A percentile compares a stretch with the other conserved stretches of the same genome.
Conservation (phyloP, 2,888 invertebrate genomes). For the Sesia apiformis region DNA sequence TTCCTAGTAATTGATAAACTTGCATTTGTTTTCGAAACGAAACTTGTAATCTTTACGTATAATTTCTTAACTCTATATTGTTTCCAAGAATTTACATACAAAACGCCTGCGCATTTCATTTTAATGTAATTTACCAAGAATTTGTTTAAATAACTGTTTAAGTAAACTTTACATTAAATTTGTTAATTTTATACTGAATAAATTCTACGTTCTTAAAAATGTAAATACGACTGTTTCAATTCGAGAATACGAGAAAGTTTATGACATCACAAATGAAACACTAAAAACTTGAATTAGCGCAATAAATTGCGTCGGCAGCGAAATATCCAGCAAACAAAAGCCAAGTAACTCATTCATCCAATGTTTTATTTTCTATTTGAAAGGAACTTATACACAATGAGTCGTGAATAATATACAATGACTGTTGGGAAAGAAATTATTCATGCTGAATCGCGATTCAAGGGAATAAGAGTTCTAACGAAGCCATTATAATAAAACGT, state of each 20-base stretch:
- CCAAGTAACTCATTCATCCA: constrained; percentile 39
- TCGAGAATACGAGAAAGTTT: neutral
- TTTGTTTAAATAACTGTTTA: too few relatives aligned
- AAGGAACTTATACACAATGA: constrained; percentile 54
- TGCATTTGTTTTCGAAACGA: neutral
- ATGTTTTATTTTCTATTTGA: constrained; percentile 52
- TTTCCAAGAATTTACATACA: neutral
- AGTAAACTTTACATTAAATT: too few relatives aligned
- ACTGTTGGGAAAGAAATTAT: constrained; percentile 46
- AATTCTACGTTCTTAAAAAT: too few relatives aligned
- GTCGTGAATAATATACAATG: constrained; percentile 57
- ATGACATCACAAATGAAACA: neutral
- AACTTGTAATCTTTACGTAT: neutral
- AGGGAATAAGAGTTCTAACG: constrained; percentile 36
- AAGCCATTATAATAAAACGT: constrained; percentile 39
- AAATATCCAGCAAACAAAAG: constrained; percentile 53
- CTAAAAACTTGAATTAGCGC: neutral
- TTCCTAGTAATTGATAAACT: neutral
- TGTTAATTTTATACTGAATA: too few relatives aligned
- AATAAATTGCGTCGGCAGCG: constrained; percentile 22
- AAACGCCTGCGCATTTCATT: too few relatives aligned
- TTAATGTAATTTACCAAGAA: too few relatives aligned
- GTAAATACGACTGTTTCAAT: neutral
- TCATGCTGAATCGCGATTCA: constrained; percentile 36
- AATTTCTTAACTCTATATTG: neutral